Evolutionary conservation across 2,797 vertebrate genomes (phyloP), one percentile per base, ranked within the genome.

Genomic region (Dromococcyx pavoninus): DNA sequence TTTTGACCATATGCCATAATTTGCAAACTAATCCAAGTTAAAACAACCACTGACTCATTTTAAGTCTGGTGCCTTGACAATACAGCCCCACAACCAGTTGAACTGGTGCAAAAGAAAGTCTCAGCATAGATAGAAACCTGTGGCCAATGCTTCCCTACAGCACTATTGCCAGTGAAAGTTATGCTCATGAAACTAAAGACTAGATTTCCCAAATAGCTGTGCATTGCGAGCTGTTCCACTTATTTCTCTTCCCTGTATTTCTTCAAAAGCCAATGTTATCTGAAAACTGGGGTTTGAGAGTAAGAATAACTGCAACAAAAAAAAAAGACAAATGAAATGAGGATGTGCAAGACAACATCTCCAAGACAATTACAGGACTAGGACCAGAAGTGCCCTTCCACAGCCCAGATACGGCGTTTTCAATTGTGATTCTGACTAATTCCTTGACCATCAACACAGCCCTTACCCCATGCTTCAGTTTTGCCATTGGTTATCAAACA

Each of bases 21-120:
- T 82, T 93, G 58, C n/a, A 83, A 83, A 92, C 30, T 64, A 94
- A 72, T 61, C 27, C 50, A 66, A 66, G 32, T 66, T 89, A 91
- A 87, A 89, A 46, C 35, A 56, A 53, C 28, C 39, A 61, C 10
- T 69, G 32, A 37, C 21, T 83, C 75, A 78, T 41, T 72, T 53
- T 56, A 88, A 88, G 22, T 18, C 43, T 18, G 10, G 10, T 50
- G 88, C 66, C 58, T 86, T 69, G 44, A 78, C 46, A 81, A 35
- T 50, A 60, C 1, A 66, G n/a, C 56, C 46, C 62, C 30, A 61
- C 18, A 76, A 78, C 10, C 50, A 90, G 70, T 12, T 70, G n/a
- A 86, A 88, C 39, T 72, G 22, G 60, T 54, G 61, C 28, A 80
- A 71, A 89, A 81, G 53, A n/a, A 94, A 72, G 44, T 22, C 35